Base-by-base conservation (phyloP, 2,888 invertebrate species). In the Phortica magna region DNA sequence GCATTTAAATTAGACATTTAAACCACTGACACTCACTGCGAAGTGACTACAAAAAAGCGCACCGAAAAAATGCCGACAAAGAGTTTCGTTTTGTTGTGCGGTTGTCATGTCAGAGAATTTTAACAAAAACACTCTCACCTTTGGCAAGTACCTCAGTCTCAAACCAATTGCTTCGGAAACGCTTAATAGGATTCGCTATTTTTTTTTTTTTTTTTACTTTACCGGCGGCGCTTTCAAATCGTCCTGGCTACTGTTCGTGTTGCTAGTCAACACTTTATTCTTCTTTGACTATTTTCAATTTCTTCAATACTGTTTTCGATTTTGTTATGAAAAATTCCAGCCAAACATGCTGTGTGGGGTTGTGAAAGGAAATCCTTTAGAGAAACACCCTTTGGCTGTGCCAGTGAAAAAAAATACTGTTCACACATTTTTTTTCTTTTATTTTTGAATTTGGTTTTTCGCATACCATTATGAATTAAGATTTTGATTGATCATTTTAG, bases 1-100 rank as follows among this genome's bases (percentile, higher is more conserved):
- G 90, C 90, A 90, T 90, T 89, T 90, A 90, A 90, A 90, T 90
- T 90, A 90, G 88, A 90, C 90, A 90, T 90, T 90, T 90, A 89
- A 88, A 84, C 81, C 81, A 84, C 79, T 76, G 74, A 75, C 71
- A 48, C 10, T 48, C 5, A 48, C 48, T 48, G 48, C 14, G 48
- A 48, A 48, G 10, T 48, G 48, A 14, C 48, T 48, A 48, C 48
- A 14, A 48, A 48, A 48, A 73, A 75, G 55, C 57, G 76, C 57
- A 59, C 59, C 42, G 9, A 76, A 71, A 73, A 71, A 78, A 74
- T 76, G 70, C 14, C 48, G 48, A 48, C 48, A 48, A 14, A 48
- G 48, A 48, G 7, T 48, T 48, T 48, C 10, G 48, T 48, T 48
- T 9, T 48, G 14, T 48, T 48, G 48, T 48, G 48, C 14, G 48